Base-by-base conservation (phyloP, 2,797 vertebrate species). In the Karalla daura region DNA sequence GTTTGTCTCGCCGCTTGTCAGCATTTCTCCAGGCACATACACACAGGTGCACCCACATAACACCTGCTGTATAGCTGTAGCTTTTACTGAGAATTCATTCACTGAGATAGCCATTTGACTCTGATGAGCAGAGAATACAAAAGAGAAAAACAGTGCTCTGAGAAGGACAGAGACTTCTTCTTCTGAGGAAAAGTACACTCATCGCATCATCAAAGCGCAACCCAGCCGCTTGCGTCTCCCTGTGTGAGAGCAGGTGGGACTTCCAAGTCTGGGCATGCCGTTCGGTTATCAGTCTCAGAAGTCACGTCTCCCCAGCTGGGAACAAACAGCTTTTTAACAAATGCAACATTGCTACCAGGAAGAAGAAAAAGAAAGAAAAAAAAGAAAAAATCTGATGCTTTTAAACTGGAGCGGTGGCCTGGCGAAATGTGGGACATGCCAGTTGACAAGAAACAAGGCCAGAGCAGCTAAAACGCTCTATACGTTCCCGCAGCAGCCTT, bases 1-100 rank as follows among this genome's bases (percentile, higher is more conserved):
- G 71, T 62, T 70, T 65, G 51, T 76, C 68, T 72, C 74, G 43
- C 58, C 56, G 60, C 71, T 50, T 54, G 67, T 92, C 90, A 91
- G 84, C 85, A 69, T 71, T 87, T 87, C 58, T 70, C 41, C n/a
- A 39, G 55, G 69, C 40, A 12, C 59, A 41, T 20, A 53, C 36
- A 56, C 61, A 53, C 51, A 54, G 44, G 43, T 21, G 52, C 10
- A 32, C 8, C n/a, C 13, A 5, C 18, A 27, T 2, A 69, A 37
- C 70, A 80, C 58, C 62, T 54, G 58, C 49, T 66, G n/a, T n/a
- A 2, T 27, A 80, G 75, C 63, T 85, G 80, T 78, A 61, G 72
- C 50, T 61, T 49, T 43, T 54, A 33, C 76, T 69, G 59, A 36
- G 54, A 72, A 69, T 56, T 43, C 25, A 60, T 63, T 76, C 37